Percentiles rank a stretch among this genome's conserved stretches.
Conservation (phyloP, 35 echinoderm and acorn worm species). For the Lytechinus variegatus region DNA sequence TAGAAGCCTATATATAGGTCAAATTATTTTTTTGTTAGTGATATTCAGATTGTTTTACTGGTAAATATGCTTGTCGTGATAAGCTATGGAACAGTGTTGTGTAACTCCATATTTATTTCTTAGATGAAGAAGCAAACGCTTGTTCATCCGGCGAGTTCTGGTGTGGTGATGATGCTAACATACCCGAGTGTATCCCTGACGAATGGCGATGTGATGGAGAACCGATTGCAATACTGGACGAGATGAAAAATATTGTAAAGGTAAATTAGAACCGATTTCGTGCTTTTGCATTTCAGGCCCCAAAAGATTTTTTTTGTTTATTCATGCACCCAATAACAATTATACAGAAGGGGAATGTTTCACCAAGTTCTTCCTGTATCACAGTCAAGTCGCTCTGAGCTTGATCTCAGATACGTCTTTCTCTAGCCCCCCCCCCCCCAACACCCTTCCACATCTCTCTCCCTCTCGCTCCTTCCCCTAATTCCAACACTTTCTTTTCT, state of each 20-base stretch:
- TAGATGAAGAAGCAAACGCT: background rate
- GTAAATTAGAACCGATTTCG: background rate
- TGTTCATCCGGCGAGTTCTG: background rate
- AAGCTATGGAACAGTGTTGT: background rate
- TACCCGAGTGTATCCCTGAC: background rate
- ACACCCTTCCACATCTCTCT: background rate
- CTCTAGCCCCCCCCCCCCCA: background rate
- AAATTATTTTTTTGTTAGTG: background rate
- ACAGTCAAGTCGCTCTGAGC: too few relatives aligned
- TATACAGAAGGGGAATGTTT: too few relatives aligned
- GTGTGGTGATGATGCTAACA: background rate
- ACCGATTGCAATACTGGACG: background rate
- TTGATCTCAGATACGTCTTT: background rate
- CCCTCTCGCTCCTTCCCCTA: background rate
- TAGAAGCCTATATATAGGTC: background rate
- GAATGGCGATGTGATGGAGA: constrained; percentile 42
- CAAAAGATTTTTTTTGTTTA: too few relatives aligned
- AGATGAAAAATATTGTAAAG: constrained; percentile 25
- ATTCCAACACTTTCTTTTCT: background rate
- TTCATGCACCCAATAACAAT: too few relatives aligned
- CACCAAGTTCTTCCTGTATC: too few relatives aligned
- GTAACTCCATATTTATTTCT: background rate
- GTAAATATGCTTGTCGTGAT: background rate
- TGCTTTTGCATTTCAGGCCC: background rate
- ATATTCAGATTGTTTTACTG: background rate